Evolutionary conservation across 2,113 vertebrate species (phyloP).

Genomic region (Plecturocebus donacophilus): DNA sequence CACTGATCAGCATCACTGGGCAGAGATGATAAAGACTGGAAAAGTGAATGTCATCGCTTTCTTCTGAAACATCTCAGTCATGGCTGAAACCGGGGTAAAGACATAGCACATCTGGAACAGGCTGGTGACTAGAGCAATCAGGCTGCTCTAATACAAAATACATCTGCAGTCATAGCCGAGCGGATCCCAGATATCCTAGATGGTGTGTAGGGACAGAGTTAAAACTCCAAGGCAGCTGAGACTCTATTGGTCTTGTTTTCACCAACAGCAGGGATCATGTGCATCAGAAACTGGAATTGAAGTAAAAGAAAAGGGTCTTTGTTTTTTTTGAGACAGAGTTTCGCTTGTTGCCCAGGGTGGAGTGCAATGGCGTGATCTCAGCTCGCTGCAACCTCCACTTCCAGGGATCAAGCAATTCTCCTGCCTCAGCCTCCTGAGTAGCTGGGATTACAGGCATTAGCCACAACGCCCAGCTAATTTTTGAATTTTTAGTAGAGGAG

Average conservation of each 20-base stretch:
- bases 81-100: background rate
- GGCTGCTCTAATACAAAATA: background rate
- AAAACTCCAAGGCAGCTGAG: background rate
- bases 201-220: background rate
- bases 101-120: background rate
- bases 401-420: too few relatives aligned
- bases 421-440: too few relatives aligned
- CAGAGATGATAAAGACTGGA: background rate
- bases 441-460: too few relatives aligned
- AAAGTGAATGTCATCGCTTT: background rate
- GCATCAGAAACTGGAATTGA: background rate
- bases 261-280: background rate
- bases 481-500: too few relatives aligned
- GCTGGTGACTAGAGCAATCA: background rate
- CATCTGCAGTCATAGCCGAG: background rate
- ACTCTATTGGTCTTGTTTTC: background rate
- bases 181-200: background rate
- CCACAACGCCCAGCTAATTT: too few relatives aligned
- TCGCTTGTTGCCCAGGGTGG: too few relatives aligned
- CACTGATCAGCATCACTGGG: background rate
- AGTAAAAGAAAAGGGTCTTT: background rate
- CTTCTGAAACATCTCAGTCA: background rate
- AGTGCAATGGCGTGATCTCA: accelerated
- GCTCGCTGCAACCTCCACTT: too few relatives aligned
- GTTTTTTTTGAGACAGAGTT: too few relatives aligned